Evolutionary conservation across 2,113 vertebrate genomes (phyloP), one percentile per base, ranked within the genome.

Genomic region (Taurulus bubalis): DNA sequence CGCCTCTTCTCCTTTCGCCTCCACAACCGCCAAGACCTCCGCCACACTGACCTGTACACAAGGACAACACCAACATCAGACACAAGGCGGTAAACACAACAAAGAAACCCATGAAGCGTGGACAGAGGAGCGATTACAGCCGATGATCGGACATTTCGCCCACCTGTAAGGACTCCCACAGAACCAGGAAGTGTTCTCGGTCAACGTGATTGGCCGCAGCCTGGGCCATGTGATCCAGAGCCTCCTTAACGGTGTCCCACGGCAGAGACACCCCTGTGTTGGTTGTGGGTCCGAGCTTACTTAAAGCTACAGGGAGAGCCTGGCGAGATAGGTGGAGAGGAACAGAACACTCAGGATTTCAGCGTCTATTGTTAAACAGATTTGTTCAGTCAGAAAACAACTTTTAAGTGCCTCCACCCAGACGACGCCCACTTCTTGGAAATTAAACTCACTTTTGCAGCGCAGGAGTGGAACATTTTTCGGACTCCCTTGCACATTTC

Each of bases 401-500:
- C 30, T 8, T 22, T 22, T 22, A 51, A n/a, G 20, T 51, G 11
- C 53, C 24, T 10, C 24, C 55, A 1, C 55, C 24, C 53, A 11
- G 4, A 3, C 18, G 2, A 2, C n/a, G 1, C 28, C 18, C 8
- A 47, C 30, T 66, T 20, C 56, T n/a, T 32, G 8, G 6, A 34
- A 8, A 56, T 58, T 3, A 16, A 34, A 72, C 78, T 96, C 92
- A 99, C 98, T 82, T 76, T 95, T 62, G 90, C 88, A 20, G 97
- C 80, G 59, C 96, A 97, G 11, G 98, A 99, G 85, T 99, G 98
- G 85, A 99, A 98, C 97, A 97, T 98, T 84, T 96, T 95, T 84
- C 95, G 94, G 85, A 99, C 97, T 58, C 98, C 98, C 94, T 94
- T 98, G 92, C 97, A 99, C 96, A 98, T 98, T 90, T 98, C 96